phyloP scores from a whole-genome alignment of 30 jellyfish, hydroid and myxozoan genomes.

The Catostylus mosaicus region DNA sequence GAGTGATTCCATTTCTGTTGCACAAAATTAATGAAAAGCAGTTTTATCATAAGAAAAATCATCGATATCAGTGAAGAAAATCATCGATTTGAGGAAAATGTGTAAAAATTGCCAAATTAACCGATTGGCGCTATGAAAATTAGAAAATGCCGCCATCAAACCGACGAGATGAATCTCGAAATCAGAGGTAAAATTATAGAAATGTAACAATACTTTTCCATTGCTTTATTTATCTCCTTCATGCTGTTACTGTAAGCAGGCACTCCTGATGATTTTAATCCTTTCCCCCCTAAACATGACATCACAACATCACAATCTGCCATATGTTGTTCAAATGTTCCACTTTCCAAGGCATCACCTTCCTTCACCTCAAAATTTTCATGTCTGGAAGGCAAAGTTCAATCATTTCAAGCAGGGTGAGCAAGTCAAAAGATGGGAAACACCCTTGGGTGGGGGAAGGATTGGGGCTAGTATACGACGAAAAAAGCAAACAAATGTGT shows the following conservation, averaged over 20 bases:
- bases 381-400: conserved; percentile 26
- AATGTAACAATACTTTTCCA: conserved; percentile 12
- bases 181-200: no score
- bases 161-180: no score
- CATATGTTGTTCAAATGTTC: conserved; percentile 39
- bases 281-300: conserved; percentile 69
- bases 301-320: conserved; percentile 62
- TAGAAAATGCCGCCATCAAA: no score
- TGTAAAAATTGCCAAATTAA: no score
- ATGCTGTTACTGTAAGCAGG: conserved; percentile 22
- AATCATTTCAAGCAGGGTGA: neutral
- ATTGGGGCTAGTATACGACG: neutral
- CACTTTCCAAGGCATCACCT: conserved; percentile 56
- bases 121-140: no score
- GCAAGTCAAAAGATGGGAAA: neutral
- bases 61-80: no score
- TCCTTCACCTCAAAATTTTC: conserved; percentile 35
- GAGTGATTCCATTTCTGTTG: conserved; percentile 35
- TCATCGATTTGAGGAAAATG: no score
- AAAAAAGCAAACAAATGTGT: neutral
- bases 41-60: no score
- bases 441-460: neutral
- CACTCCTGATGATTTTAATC: neutral
- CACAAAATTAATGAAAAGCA: no score
- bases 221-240: conserved; percentile 56